These are phyloP conservation scores for Aphelenchoides fujianensis DNA, from an alignment of 1,140 invertebrate genomes.

Conservation along the genomic window DNA sequence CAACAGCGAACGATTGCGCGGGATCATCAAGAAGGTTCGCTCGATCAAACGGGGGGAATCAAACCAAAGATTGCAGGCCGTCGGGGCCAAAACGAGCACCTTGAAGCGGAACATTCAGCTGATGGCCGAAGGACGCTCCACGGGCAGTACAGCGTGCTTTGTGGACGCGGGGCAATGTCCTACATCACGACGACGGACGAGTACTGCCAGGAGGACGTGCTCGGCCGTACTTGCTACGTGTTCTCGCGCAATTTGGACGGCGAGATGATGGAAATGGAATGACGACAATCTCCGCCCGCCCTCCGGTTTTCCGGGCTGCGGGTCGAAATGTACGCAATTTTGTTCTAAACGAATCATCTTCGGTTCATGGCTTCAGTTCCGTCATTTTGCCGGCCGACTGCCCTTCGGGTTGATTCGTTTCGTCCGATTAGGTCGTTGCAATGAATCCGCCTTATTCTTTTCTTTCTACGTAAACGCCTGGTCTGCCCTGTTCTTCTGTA, in stretches of 20 bases:
- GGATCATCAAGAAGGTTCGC: conserved; percentile 27
- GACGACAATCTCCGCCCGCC: not conserved
- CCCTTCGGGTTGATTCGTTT: too few relatives aligned
- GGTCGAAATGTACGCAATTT: conserved; percentile 1
- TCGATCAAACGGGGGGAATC: conserved; percentile 4
- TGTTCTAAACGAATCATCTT: not conserved
- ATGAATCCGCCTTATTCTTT: too few relatives aligned
- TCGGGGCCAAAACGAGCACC: conserved; percentile 11
- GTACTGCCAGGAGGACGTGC: conserved; percentile 28
- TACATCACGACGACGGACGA: conserved; percentile 42
- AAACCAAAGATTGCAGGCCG: conserved; percentile 25
- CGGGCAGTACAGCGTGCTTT: conserved; percentile 33
- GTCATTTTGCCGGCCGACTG: conserved; percentile 1
- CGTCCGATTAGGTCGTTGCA: too few relatives aligned
- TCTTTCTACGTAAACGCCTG: too few relatives aligned
- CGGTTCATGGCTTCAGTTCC: not conserved
- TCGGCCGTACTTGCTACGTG: not conserved
- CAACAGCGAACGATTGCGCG: conserved; percentile 32
- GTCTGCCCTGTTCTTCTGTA: not conserved
- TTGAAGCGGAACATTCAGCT: conserved; percentile 35
- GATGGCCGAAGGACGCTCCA: conserved; percentile 25
- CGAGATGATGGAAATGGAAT: not conserved
- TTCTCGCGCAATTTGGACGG: not conserved
- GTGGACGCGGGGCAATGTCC: conserved; percentile 31
- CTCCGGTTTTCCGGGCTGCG: too few relatives aligned